Percentiles rank a stretch among this genome's conserved stretches.
phyloP scores from a whole-genome alignment of 2,888 invertebrate genomes.

The Agrochola lota region DNA sequence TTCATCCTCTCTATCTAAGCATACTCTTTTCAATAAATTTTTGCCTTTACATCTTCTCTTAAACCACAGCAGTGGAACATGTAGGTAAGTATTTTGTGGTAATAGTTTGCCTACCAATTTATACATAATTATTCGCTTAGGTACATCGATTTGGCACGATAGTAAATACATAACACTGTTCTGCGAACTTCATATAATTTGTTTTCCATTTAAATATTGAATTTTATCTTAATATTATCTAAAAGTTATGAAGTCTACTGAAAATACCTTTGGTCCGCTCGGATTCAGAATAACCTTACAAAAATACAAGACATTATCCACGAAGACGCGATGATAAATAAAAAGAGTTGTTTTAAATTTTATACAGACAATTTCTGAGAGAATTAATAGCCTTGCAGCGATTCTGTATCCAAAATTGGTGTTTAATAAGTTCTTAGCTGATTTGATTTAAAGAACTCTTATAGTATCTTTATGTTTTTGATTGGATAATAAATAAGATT shows the following conservation, averaged over 20 bases:
- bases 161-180: too few species aligned
- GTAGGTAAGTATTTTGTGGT: neutral
- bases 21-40: too few species aligned
- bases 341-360: conserved; percentile 14
- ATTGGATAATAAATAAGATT: neutral
- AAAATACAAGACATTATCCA: neutral
- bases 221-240: neutral
- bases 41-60: too few species aligned
- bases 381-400: conserved; percentile 23
- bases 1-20: too few species aligned
- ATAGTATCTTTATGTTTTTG: neutral
- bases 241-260: neutral
- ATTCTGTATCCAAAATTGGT: conserved; percentile 25
- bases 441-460: conserved; percentile 15
- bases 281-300: neutral
- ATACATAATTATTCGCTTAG: neutral
- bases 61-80: too few species aligned
- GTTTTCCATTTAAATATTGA: neutral
- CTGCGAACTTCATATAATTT: neutral
- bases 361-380: conserved; percentile 13
- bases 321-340: neutral
- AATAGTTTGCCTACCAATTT: neutral
- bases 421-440: conserved; percentile 43
- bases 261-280: neutral
- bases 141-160: neutral